phyloP scores from a whole-genome alignment of 1,140 invertebrate genomes.

The Proctacanthus coquilletti region DNA sequence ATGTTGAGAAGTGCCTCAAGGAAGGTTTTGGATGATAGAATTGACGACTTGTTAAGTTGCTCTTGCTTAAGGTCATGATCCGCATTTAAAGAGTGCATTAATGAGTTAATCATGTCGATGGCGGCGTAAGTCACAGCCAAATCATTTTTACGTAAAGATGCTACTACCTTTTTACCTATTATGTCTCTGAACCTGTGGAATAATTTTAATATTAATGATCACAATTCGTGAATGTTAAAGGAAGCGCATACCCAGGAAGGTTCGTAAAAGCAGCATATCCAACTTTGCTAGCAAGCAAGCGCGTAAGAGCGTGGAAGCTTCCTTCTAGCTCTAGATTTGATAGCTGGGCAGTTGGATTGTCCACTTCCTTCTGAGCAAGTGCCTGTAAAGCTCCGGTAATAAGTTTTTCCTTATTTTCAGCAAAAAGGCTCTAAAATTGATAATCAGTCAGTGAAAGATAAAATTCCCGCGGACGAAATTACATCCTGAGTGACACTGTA shows the following conservation, averaged over 20 bases:
- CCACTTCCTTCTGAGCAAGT: slow-evolving; percentile 54
- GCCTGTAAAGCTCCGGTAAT: slow-evolving; percentile 68
- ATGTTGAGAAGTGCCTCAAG: slow-evolving; percentile 85
- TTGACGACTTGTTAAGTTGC: slow-evolving; percentile 92
- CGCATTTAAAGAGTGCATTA: slow-evolving; percentile 98
- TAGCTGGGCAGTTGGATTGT: slow-evolving; percentile 35
- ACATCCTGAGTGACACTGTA: slow-evolving; percentile 94
- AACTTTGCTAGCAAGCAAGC: slow-evolving; percentile 91
- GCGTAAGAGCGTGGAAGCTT: slow-evolving; percentile 84
- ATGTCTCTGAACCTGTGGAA: slow-evolving; percentile 74
- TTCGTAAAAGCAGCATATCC: slow-evolving; percentile 93
- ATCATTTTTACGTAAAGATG: slow-evolving; percentile 77
- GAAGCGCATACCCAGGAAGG: slow-evolving; percentile 52
- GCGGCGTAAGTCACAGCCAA: slow-evolving; percentile 88
- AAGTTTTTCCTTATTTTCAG: slow-evolving; percentile 96
- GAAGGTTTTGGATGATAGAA: slow-evolving; percentile 85
- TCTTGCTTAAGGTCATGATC: slow-evolving; percentile 91
- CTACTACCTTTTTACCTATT: slow-evolving; percentile 80
- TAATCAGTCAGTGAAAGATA: slow-evolving; percentile 1
- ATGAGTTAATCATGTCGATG: slow-evolving; percentile 90
- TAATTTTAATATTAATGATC: slow-evolving; percentile 7
- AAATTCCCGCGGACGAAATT: slow-evolving; percentile 28
- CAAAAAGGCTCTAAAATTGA: slow-evolving; percentile 67
- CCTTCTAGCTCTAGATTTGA: slow-evolving; percentile 63
- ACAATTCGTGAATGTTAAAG: not conserved